Evolutionary conservation across 1,140 invertebrate genomes (phyloP).

Genomic region (Hylaeus anthracinus): DNA sequence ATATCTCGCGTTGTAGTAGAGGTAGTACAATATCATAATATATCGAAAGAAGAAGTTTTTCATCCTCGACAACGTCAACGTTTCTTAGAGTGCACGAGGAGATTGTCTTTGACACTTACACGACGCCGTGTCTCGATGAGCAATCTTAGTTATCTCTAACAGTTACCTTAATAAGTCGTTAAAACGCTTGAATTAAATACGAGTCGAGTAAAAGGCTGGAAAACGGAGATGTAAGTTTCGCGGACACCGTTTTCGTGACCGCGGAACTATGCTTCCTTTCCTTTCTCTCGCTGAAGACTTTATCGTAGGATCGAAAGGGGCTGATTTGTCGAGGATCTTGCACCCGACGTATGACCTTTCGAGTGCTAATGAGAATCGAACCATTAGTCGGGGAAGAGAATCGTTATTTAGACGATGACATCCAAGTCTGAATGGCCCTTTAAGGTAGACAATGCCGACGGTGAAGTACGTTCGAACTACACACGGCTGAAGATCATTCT

Average conservation of each 20-base stretch:
- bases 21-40: constrained; percentile 57
- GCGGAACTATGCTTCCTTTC: background rate
- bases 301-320: constrained; percentile 1
- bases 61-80: background rate
- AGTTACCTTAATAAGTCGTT: constrained; percentile 57
- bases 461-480: background rate
- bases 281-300: background rate
- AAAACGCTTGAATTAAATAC: constrained; percentile 41
- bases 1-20: constrained; percentile 48
- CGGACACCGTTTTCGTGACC: background rate
- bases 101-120: constrained; percentile 63
- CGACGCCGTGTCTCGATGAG: constrained; percentile 58
- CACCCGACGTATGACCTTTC: constrained; percentile 1
- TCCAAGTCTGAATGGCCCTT: background rate
- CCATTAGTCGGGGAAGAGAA: background rate
- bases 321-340: constrained; percentile 23
- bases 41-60: constrained; percentile 43
- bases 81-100: constrained; percentile 41
- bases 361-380: constrained; percentile 5
- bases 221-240: constrained; percentile 24
- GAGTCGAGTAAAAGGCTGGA: constrained; percentile 41
- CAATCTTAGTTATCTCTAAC: constrained; percentile 61
- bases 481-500: background rate
- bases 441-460: background rate
- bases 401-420: background rate